Evolutionary conservation across 2,888 invertebrate genomes (phyloP).

Genomic region (Ceraclea dissimilis): DNA sequence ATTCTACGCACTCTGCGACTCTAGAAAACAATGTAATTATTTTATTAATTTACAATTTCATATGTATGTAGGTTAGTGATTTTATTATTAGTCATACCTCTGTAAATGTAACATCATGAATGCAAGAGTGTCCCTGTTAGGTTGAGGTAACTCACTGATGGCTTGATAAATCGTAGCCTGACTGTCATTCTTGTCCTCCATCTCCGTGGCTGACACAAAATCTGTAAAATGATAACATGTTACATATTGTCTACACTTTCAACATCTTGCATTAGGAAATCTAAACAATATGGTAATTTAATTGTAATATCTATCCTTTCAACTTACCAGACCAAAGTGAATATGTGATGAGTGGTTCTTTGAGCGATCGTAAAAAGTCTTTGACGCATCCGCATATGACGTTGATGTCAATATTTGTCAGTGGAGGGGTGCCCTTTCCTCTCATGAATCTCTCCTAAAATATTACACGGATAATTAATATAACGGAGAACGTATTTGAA

Average conservation of each 20-base stretch:
- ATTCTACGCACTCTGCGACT: constrained; percentile 71
- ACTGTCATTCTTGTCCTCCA: constrained; percentile 50
- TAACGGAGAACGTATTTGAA: no score
- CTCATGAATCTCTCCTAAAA: constrained; percentile 72
- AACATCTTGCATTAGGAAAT: neutral
- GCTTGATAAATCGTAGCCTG: constrained; percentile 63
- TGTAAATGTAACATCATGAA: constrained; percentile 88
- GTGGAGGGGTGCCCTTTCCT: constrained; percentile 76
- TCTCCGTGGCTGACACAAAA: constrained; percentile 63
- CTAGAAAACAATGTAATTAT: constrained; percentile 45
- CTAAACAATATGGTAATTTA: neutral
- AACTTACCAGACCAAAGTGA: constrained; percentile 66
- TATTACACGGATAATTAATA: neutral
- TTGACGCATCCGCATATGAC: constrained; percentile 91
- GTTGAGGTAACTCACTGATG: constrained; percentile 77
- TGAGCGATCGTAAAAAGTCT: constrained; percentile 82
- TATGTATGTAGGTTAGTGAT: neutral
- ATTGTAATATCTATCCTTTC: neutral
- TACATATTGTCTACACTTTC: neutral
- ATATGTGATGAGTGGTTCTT: constrained; percentile 82
- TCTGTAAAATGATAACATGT: constrained; percentile 34
- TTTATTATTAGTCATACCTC: constrained; percentile 40
- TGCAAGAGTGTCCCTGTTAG: constrained; percentile 92
- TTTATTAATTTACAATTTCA: no score
- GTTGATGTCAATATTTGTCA: constrained; percentile 70